Base-by-base conservation (phyloP, 92 coral and sea anemone species). In the Zoanthus sociatus region DNA sequence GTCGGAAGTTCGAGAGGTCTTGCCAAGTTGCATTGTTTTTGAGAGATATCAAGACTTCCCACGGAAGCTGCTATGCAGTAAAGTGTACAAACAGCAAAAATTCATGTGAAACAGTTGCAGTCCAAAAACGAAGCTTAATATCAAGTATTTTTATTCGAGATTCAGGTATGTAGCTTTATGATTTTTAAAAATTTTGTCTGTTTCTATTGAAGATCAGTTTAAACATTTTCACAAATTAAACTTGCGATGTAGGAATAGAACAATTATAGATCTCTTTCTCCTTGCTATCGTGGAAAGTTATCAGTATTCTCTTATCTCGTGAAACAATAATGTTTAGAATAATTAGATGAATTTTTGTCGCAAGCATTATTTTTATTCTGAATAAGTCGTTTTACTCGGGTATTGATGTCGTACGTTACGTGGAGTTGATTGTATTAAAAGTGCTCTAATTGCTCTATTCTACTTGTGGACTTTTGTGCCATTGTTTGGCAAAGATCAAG, bases 61-160 rank as follows among this genome's bases (percentile, higher is more conserved):
- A 68, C 37, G 93, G 93, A 3, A 89, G 93, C 48, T 97, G 99
- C 84, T 97, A 92, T 75, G 77, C 92, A 7, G 99, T 97, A 30
- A 94, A 92, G 71, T 97, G 99, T 76, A 78, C 60, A 73, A 91
- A 78, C 84, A 84, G 89, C 11, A 89, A 7, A 17, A 11, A 47
- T 67, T 81, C 85, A 9, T 81, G 85, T 18, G 76, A 45, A 45
- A 81, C 85, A 18, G 66, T 26, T 66, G 60, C 46, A 18, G 85
- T 81, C 60, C 67, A 13, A 50, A 81, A 66, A 16, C 46, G 61
- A 37, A 33, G 20, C 78, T 88, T 73, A 14, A 82, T 78, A 42
- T 87, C 93, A 48, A 79, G 83, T 58, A 88, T 91, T 58, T 91
- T 91, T 84, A 82, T 88, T 3, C 91, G 91, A 69, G 78, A 83